phyloP scores from a whole-genome alignment of 2,113 vertebrate species.

The Rhynchopsitta pachyrhyncha region DNA sequence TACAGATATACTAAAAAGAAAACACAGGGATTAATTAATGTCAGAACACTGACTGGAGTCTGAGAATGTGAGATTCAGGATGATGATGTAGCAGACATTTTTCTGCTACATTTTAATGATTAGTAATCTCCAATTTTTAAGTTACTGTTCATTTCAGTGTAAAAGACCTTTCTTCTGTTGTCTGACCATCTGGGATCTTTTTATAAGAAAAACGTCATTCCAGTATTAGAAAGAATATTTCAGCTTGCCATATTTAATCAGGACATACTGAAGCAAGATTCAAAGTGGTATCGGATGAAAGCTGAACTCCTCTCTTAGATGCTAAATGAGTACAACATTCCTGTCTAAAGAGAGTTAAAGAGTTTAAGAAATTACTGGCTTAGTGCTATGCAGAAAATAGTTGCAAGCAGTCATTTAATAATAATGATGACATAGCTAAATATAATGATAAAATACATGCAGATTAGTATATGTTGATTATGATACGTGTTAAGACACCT shows the following conservation, averaged over 20 bases:
- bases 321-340: neutral
- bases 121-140: neutral
- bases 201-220: conserved; percentile 1
- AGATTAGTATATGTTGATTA: neutral
- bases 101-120: neutral
- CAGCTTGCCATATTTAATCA: conserved; percentile 12
- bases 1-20: neutral
- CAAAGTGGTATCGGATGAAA: conserved; percentile 5
- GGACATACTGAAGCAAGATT: conserved; percentile 26
- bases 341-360: neutral
- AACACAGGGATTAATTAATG: neutral
- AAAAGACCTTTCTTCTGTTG: neutral
- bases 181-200: conserved; percentile 12
- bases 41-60: neutral
- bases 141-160: neutral
- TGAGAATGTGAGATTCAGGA: neutral
- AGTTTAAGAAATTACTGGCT: neutral
- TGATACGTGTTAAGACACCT: neutral
- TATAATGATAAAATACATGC: neutral
- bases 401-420: neutral
- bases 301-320: neutral
- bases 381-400: neutral
- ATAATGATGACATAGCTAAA: neutral
- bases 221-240: conserved; percentile 21
- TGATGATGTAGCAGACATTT: neutral